Base-by-base conservation (phyloP, 2,888 invertebrate species). In the Choreutis nemorana region DNA sequence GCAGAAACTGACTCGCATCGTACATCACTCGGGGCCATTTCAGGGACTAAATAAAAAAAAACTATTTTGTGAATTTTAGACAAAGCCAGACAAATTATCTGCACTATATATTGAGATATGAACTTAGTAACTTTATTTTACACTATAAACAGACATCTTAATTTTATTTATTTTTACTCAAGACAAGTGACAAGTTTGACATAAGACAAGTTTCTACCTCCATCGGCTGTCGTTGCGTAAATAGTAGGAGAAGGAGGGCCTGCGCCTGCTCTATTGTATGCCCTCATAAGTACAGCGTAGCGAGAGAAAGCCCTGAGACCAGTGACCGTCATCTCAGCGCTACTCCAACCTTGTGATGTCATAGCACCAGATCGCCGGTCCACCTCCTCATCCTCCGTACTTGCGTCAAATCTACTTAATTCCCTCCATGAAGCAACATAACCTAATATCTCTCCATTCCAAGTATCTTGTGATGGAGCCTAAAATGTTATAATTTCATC, bases 191-290 rank as follows among this genome's bases (percentile, higher is more conserved):
- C n/a, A n/a, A n/a, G n/a, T n/a, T n/a, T 10, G 23, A 9, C 10
- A 21, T n/a, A n/a, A n/a, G n/a, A n/a, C n/a, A n/a, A n/a, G n/a
- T n/a, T n/a, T 30, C 53, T 54, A 86, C 87, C 86, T 61, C 91
- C 91, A 63, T 91, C 91, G 20, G 88, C 83, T 3, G 93, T 91
- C 21, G 87, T 85, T 6, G 88, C 89, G 44, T 85, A 82, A 7
- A 88, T 79, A 14, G 85, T 81, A 1, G 85, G 80, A 27, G 91
- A 89, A 37, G 85, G 81, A 1, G 94, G 91, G 1, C 94, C 91
- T 22, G 87, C 83, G 8, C 93, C 92, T 28, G 91, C 87, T 38
- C 86, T 85, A 64, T 91, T 94, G 59, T 88, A 88, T 3, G 93
- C 91, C 44, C 89, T 85, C 30, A 93, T 85, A 9, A 85, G 79